These are phyloP conservation scores for Lycodopsis pacificus DNA, from an alignment of 2,797 vertebrate species.

Conservation along the genomic window DNA sequence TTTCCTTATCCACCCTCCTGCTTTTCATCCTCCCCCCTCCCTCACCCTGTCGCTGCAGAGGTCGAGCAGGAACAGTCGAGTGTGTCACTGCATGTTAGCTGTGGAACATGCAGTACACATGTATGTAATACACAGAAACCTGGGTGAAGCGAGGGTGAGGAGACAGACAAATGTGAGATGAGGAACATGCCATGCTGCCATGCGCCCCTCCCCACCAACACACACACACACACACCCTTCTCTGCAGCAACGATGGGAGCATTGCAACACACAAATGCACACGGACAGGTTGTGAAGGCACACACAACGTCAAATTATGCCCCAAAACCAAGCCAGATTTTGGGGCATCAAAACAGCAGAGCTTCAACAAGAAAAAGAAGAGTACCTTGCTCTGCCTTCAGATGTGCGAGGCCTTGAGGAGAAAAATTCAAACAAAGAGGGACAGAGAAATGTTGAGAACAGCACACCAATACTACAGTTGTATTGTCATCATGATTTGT, in stretches of 20 bases:
- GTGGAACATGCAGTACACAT: constrained; percentile 56
- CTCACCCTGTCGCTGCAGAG: constrained; percentile 33
- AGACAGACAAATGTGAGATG: constrained; percentile 54
- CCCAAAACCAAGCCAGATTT: constrained; percentile 59
- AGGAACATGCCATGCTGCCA: constrained; percentile 62
- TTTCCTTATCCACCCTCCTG: constrained; percentile 22
- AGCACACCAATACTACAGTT: constrained; percentile 79
- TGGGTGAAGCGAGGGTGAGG: constrained; percentile 61
- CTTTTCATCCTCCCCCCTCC: constrained; percentile 8
- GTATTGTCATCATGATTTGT: constrained; percentile 88
- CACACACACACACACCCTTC: constrained; percentile 25
- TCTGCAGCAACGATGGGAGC: constrained; percentile 57
- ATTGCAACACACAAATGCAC: constrained; percentile 68
- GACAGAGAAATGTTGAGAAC: constrained; percentile 76
- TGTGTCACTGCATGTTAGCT: constrained; percentile 69
- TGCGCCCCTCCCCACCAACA: constrained; percentile 39
- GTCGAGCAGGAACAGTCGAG: constrained; percentile 56
- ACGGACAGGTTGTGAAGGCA: constrained; percentile 67
- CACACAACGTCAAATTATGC: constrained; percentile 32
- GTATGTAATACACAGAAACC: constrained; percentile 74
- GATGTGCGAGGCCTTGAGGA: constrained; percentile 94
- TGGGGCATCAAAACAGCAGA: constrained; percentile 38
- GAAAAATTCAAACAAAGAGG: constrained; percentile 69
- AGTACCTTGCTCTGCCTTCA: constrained; percentile 99
- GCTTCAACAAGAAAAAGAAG: constrained; percentile 42